Percentiles rank a stretch among this genome's conserved stretches.
Evolutionary conservation across 2,797 vertebrate genomes (phyloP).

Genomic region (Gymnothorax javanicus): DNA sequence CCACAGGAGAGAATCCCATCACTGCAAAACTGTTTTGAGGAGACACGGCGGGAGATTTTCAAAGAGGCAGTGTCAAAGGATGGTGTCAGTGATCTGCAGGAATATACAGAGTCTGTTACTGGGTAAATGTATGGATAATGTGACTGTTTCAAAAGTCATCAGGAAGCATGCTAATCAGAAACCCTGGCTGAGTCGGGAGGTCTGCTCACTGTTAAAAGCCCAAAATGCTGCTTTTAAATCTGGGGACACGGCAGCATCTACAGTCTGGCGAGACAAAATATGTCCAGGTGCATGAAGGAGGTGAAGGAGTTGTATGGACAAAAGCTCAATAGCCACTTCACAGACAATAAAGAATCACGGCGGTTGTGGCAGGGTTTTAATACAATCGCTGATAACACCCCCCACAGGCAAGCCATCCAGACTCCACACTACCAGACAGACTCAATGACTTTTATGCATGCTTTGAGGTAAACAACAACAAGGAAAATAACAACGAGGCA

Average conservation of each 20-base stretch:
- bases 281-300: not conserved
- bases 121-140: not conserved
- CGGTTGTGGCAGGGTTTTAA: constrained; percentile 10
- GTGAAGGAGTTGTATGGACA: not conserved
- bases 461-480: not conserved
- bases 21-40: not conserved
- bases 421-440: not conserved
- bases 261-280: not conserved
- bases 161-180: not conserved
- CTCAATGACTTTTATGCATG: not conserved
- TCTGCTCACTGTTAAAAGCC: not conserved
- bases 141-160: not conserved
- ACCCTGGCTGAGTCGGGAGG: not conserved
- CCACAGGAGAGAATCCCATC: not conserved
- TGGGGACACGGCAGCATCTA: no score
- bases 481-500: not conserved
- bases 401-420: not conserved
- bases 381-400: not conserved
- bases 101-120: not conserved
- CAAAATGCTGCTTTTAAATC: not conserved
- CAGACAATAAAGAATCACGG: not conserved
- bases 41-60: not conserved
- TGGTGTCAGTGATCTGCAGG: not conserved
- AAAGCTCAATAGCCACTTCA: not conserved
- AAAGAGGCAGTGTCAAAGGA: not conserved